Evolutionary conservation across 2,888 invertebrate species (phyloP).

Genomic region (Latrodectus elegans): DNA sequence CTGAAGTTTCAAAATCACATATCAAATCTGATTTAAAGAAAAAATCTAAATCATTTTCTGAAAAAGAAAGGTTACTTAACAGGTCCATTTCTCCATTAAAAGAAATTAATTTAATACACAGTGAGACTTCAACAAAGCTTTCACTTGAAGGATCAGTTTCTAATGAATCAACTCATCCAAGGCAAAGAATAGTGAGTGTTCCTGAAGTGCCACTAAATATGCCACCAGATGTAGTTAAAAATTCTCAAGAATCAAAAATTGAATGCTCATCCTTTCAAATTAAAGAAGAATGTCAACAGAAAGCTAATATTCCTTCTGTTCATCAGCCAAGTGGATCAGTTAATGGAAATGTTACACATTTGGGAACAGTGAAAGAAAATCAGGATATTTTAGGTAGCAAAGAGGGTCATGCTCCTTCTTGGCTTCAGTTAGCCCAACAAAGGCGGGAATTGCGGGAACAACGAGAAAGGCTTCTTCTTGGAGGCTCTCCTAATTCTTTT

Average conservation of each 20-base stretch:
- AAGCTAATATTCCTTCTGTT: conserved; percentile 24
- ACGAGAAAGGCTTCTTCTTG: conserved; percentile 64
- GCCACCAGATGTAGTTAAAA: conserved; percentile 38
- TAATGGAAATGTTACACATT: conserved; percentile 41
- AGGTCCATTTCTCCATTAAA: conserved; percentile 55
- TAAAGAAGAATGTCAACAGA: conserved; percentile 43
- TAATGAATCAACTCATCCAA: conserved; percentile 51
- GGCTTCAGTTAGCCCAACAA: conserved; percentile 70
- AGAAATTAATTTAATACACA: conserved; percentile 55
- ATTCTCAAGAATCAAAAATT: conserved; percentile 14
- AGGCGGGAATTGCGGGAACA: conserved; percentile 69
- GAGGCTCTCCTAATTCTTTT: conserved; percentile 65
- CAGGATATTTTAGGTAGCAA: conserved; percentile 39
- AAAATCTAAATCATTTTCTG: conserved; percentile 66
- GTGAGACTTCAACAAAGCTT: conserved; percentile 34
- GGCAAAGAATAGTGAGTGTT: conserved; percentile 61
- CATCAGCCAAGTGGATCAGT: conserved; percentile 18
- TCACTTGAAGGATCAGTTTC: conserved; percentile 13
- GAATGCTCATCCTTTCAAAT: conserved; percentile 20
- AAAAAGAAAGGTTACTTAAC: conserved; percentile 51
- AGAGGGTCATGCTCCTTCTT: conserved; percentile 63
- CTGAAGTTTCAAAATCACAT: conserved; percentile 54
- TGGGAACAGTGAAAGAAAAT: conserved; percentile 53
- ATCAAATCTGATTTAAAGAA: conserved; percentile 62
- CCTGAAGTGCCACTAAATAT: conserved; percentile 53